Evolutionary conservation across 2,888 invertebrate species (phyloP).

Genomic region (Mesorhabditis sp.): DNA sequence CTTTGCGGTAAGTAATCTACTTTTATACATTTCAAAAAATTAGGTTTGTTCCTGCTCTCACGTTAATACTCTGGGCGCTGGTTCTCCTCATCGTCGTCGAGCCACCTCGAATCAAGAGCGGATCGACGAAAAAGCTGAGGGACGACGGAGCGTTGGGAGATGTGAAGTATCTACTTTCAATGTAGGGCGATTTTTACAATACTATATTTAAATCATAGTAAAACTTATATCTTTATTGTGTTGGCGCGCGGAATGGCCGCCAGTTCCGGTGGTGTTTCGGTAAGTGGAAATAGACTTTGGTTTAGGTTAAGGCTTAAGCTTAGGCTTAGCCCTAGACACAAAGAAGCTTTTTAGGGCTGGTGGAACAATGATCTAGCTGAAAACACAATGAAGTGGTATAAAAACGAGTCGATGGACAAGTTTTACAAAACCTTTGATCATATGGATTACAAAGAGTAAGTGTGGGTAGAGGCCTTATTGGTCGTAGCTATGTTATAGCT

Average conservation of each 20-base stretch:
- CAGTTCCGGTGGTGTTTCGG: not conserved
- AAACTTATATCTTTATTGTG: not conserved
- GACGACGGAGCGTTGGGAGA: not conserved
- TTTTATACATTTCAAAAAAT: not conserved
- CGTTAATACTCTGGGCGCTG: not conserved
- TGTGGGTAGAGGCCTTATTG: not conserved
- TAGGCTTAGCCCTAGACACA: not conserved
- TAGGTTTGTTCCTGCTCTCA: not conserved
- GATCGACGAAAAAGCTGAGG: not conserved
- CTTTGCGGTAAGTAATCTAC: not conserved
- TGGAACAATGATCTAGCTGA: not conserved
- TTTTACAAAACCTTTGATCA: not conserved
- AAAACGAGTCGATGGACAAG: not conserved
- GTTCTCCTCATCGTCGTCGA: not conserved
- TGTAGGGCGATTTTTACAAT: not conserved
- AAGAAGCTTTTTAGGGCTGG: not conserved
- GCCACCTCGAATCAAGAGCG: not conserved
- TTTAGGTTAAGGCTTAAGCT: too few species aligned
- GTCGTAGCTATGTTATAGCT: not conserved
- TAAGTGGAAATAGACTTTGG: not conserved
- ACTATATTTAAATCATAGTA: not conserved
- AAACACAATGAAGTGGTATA: conserved; percentile 6
- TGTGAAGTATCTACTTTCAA: not conserved
- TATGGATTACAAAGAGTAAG: conserved; percentile 5
- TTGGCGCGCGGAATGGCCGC: not conserved